phyloP scores from a whole-genome alignment of 2,888 invertebrate species.

The Ophion slaviceki region DNA sequence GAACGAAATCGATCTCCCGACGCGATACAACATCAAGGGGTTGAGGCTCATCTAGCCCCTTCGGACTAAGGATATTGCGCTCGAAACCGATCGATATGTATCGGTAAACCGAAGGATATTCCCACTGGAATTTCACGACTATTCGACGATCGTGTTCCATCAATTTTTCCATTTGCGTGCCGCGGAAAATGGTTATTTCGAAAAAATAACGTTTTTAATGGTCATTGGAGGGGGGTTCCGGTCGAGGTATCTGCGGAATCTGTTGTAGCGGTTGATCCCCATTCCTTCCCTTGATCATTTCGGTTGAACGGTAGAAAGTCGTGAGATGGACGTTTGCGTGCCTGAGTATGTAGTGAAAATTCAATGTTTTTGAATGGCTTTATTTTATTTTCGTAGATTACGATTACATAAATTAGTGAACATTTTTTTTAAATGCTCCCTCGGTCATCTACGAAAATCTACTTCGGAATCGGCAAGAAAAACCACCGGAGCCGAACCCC shows the following conservation, averaged over 20 bases:
- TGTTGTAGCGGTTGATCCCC: no score
- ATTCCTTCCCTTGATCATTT: not conserved
- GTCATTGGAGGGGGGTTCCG: no score
- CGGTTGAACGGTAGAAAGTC: not conserved
- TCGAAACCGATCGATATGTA: slow-evolving; percentile 32
- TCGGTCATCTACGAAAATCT: not conserved
- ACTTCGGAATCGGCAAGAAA: not conserved
- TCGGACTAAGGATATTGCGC: slow-evolving; percentile 21
- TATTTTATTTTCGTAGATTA: not conserved
- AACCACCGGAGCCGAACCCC: not conserved
- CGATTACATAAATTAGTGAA: not conserved
- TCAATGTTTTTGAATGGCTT: not conserved
- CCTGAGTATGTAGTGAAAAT: not conserved
- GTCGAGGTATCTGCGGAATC: no score
- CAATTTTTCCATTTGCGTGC: not conserved
- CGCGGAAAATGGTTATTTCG: not conserved
- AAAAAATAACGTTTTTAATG: not conserved
- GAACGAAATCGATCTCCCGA: slow-evolving; percentile 33
- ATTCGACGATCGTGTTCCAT: not conserved
- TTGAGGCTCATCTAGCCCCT: slow-evolving; percentile 10
- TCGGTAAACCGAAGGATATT: not conserved
- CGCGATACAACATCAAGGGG: slow-evolving; percentile 14
- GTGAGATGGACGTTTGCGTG: not conserved
- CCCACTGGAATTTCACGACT: not conserved
- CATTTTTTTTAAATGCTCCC: not conserved